phyloP scores from a whole-genome alignment of 2,113 vertebrate genomes.

The Eublepharis macularius region DNA sequence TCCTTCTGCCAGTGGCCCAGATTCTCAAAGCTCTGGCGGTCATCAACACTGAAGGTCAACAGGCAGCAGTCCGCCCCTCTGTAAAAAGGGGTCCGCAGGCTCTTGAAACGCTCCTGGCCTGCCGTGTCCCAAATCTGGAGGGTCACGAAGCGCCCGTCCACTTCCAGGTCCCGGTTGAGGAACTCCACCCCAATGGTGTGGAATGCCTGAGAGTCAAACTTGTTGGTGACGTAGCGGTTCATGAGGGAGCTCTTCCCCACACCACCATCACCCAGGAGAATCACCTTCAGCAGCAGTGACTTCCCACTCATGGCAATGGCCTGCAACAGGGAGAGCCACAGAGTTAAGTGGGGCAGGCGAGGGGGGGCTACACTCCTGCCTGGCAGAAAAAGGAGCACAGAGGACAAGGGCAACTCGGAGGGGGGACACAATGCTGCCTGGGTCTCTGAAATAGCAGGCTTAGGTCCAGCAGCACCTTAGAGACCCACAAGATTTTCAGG shows the following conservation, averaged over 20 bases:
- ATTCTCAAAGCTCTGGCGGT: constrained; percentile 96
- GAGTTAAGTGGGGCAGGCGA: neutral
- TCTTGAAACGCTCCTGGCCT: constrained; percentile 96
- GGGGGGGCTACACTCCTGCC: neutral
- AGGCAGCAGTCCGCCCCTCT: constrained; percentile 96
- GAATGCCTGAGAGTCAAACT: constrained; percentile 96
- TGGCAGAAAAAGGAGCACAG: neutral
- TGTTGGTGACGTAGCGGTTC: constrained; percentile 97
- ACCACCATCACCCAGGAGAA: constrained; percentile 94
- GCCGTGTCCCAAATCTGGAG: constrained; percentile 99
- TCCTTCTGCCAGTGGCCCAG: constrained; percentile 95
- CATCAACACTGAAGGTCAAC: constrained; percentile 95
- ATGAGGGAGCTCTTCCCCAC: constrained; percentile 97
- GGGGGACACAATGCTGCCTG: too few species aligned
- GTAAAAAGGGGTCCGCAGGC: constrained; percentile 95
- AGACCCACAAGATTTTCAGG: too few species aligned
- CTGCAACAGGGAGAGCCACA: neutral
- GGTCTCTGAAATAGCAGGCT: too few species aligned
- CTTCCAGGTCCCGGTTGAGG: constrained; percentile 94
- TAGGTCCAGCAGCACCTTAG: too few species aligned
- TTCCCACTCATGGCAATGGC: constrained; percentile 88
- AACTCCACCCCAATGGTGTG: constrained; percentile 98
- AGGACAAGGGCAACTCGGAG: too few species aligned
- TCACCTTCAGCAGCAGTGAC: constrained; percentile 93
- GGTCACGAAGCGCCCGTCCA: constrained; percentile 93